These are phyloP conservation scores for Notiomystis cincta DNA, from an alignment of 2,113 vertebrate genomes.

Conservation along the genomic window DNA sequence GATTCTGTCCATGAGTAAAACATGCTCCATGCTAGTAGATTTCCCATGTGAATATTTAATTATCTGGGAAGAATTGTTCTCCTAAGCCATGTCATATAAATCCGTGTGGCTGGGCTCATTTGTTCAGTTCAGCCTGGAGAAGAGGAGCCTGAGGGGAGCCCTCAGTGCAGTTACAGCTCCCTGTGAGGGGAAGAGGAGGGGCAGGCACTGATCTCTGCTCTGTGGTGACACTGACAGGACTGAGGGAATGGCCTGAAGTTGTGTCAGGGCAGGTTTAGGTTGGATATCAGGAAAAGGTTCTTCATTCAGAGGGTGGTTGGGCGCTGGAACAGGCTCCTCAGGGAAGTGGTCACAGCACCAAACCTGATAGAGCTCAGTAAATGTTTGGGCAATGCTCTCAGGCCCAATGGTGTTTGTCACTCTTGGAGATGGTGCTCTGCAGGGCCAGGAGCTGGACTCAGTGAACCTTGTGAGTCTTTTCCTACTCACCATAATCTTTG, in stretches of 20 bases:
- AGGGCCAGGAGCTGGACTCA: not conserved
- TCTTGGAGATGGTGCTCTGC: not conserved
- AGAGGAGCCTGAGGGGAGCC: not conserved
- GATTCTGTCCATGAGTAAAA: not conserved
- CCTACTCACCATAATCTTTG: not conserved
- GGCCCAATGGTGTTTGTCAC: no score
- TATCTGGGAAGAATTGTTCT: not conserved
- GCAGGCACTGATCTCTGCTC: not conserved
- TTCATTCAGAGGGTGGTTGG: no score
- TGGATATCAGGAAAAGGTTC: not conserved
- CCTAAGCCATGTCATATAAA: not conserved
- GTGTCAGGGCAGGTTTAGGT: not conserved
- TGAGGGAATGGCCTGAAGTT: rapidly evolving
- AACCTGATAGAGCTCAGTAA: not conserved
- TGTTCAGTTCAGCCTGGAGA: not conserved
- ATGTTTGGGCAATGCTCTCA: not conserved
- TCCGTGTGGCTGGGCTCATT: rapidly evolving
- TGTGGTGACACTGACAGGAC: not conserved
- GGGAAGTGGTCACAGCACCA: not conserved
- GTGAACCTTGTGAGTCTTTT: not conserved
- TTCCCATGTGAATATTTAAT: not conserved
- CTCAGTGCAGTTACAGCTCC: not conserved
- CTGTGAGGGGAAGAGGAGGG: not conserved
- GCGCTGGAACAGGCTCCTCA: not conserved
- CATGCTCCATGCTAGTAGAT: not conserved